Evolutionary conservation across 2,797 vertebrate species (phyloP).

Genomic region (Enteromius thamalakanensis): DNA sequence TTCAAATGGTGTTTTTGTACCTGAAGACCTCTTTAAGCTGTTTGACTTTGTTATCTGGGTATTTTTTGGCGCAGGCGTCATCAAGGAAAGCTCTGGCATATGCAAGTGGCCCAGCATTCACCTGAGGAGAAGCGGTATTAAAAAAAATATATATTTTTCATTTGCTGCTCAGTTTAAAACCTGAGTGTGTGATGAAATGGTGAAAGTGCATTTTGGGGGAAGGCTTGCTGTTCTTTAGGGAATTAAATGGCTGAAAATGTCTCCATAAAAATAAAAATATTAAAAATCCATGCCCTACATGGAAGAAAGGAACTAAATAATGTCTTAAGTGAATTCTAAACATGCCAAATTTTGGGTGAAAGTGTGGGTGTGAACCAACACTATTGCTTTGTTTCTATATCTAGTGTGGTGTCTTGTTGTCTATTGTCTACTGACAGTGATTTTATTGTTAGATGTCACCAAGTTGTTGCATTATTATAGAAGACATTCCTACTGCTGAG

Average conservation of each 20-base stretch:
- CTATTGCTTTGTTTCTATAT: background rate
- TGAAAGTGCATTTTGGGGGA: background rate
- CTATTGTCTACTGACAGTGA: background rate
- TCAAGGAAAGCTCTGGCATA: constrained; percentile 96
- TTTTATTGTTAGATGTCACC: background rate
- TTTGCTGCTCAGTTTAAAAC: background rate
- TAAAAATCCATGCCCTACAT: background rate
- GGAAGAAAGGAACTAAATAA: background rate
- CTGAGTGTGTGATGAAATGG: background rate
- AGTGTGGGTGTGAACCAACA: background rate
- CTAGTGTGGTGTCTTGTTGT: background rate
- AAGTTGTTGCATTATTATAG: background rate
- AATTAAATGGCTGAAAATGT: background rate
- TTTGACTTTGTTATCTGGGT: constrained; percentile 97
- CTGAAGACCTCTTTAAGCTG: constrained; percentile 97
- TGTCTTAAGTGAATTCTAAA: background rate
- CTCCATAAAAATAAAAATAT: background rate
- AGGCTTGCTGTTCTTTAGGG: background rate
- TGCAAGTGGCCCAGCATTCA: constrained; percentile 94
- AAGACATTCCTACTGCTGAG: background rate
- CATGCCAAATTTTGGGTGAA: background rate
- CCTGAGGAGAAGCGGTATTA: constrained; percentile 72
- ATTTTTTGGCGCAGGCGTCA: constrained; percentile 89
- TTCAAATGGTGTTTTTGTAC: constrained; percentile 71
- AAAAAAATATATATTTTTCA: background rate